Evolutionary conservation across 2,113 vertebrate species (phyloP), one percentile per base, ranked within the genome.

Genomic region (Coreoperca whiteheadi): DNA sequence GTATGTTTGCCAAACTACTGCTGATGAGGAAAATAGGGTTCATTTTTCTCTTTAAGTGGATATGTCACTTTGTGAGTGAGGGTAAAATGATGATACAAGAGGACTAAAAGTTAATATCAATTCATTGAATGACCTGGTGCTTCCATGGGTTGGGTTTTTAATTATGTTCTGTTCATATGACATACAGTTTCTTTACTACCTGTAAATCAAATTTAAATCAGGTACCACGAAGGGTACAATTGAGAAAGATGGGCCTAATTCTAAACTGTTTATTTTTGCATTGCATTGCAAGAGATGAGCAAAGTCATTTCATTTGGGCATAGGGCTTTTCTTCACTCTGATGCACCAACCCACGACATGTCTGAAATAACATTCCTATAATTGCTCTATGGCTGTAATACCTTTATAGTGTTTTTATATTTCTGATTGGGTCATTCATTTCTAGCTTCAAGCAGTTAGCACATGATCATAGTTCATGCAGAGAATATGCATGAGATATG

Each of bases 41-140:
- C 90, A 94, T 92, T 94, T 92, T 88, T 89, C 86, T 90, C 92
- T 94, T 93, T 91, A 94, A 94, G 91, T 94, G 89, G 92, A 93
- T 85, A 77, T 93, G 95, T 96, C 92, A 92, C 84, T 81, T 93
- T 95, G 81, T 93, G 92, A 93, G 89, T 82, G 84, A 89, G 91
- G 76, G 68, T 91, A 91, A 95, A 96, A 94, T 95, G 91, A 95
- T 94, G 94, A 94, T 93, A 83, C 90, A 93, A 91, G 94, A 89
- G 89, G 85, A 93, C 90, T 90, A 89, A 91, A 88, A 91, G 92
- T 91, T 92, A 85, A 91, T 94, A 95, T 94, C 94, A 94, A 93
- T 94, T 90, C 88, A 87, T 68, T 80, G 91, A 94, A 94, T 90
- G 91, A 95, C 93, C 91, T 54, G 77, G 83, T 84, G 92, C 87